Conservation (phyloP, 1,140 invertebrate genomes). For the Drosophila triauraria region DNA sequence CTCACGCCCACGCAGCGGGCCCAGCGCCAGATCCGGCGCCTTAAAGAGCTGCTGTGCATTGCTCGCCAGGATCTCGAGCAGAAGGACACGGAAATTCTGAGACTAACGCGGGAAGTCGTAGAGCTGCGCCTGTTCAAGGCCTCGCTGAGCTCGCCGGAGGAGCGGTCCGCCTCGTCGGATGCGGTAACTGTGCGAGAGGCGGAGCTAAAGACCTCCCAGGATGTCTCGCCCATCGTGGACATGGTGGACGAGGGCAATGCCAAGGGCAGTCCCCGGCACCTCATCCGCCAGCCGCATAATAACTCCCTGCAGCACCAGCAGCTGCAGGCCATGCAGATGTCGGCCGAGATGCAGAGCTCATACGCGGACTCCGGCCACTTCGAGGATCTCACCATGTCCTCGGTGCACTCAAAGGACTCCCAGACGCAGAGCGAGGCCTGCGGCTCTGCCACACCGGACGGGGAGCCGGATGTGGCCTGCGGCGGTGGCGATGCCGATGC, state of each 20-base stretch:
- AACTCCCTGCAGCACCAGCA: slow-evolving; percentile 58
- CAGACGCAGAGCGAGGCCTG: slow-evolving; percentile 87
- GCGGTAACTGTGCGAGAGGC: slow-evolving; percentile 90
- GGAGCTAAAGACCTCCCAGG: slow-evolving; percentile 85
- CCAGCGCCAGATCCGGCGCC: slow-evolving; percentile 90
- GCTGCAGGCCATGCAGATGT: slow-evolving; percentile 67
- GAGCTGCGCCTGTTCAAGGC: slow-evolving; percentile 92
- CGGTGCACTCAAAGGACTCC: slow-evolving; percentile 91
- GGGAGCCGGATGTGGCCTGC: slow-evolving; percentile 29
- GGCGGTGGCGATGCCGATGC: slow-evolving; percentile 13
- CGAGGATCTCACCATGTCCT: slow-evolving; percentile 91
- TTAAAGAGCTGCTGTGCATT: slow-evolving; percentile 89
- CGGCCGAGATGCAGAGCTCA: slow-evolving; percentile 88
- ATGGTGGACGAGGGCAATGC: slow-evolving; percentile 84
- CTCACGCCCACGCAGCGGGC: slow-evolving; percentile 94
- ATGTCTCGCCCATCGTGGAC: slow-evolving; percentile 85
- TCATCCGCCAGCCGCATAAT: slow-evolving; percentile 38
- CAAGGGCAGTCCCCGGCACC: slow-evolving; percentile 85
- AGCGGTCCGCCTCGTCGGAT: slow-evolving; percentile 90
- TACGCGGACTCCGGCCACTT: slow-evolving; percentile 94
- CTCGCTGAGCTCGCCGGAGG: slow-evolving; percentile 90
- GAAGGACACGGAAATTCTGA: slow-evolving; percentile 92
- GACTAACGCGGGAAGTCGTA: slow-evolving; percentile 93
- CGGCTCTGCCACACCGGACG: slow-evolving; percentile 84
- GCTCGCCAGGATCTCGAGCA: slow-evolving; percentile 91